phyloP scores from a whole-genome alignment of 2,797 vertebrate genomes.

The Acrocephalus scirpaceus region DNA sequence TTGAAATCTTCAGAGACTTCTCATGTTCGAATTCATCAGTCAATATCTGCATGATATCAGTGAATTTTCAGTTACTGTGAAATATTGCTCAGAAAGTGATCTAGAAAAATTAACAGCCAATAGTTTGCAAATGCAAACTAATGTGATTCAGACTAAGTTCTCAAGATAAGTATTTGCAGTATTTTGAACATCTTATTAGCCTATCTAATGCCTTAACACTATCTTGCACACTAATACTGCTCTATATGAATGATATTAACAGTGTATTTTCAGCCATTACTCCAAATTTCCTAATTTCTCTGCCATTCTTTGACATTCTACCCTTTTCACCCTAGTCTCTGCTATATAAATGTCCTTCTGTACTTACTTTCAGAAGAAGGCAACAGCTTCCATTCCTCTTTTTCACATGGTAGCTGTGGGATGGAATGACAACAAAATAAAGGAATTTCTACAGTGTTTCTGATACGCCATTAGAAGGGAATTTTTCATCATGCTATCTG shows the following conservation, averaged over 20 bases:
- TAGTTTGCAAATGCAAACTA: not conserved
- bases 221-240: not conserved
- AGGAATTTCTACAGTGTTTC: not conserved
- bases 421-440: not conserved
- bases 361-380: not conserved
- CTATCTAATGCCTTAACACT: not conserved
- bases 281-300: not conserved
- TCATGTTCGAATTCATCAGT: not conserved
- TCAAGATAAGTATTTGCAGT: not conserved
- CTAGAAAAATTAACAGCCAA: not conserved
- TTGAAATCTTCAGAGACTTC: not conserved
- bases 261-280: not conserved
- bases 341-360: not conserved
- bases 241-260: not conserved
- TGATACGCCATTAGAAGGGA: slow-evolving; percentile 81
- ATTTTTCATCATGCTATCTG: slow-evolving; percentile 75
- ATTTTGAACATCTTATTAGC: not conserved
- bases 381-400: not conserved
- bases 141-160: not conserved
- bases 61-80: not conserved
- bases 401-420: not conserved
- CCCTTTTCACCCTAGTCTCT: not conserved
- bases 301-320: not conserved
- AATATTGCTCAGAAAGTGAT: not conserved
- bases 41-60: not conserved